A percentile compares a stretch with the other conserved stretches of the same genome.
phyloP scores from a whole-genome alignment of 2,113 vertebrate species.

The Mohoua ochrocephala region DNA sequence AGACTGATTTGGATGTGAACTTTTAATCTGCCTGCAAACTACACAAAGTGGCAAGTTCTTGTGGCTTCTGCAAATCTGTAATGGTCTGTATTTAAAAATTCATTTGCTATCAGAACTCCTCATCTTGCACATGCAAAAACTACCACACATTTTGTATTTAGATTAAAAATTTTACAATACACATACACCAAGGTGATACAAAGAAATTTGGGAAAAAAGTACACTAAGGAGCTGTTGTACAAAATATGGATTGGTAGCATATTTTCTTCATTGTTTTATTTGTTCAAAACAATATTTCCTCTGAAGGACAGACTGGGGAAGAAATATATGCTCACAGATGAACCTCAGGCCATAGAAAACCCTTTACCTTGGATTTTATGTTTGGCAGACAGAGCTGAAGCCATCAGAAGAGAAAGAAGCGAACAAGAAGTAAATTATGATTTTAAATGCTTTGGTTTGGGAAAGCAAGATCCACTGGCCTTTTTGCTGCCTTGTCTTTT shows the following conservation, averaged over 20 bases:
- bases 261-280: background rate
- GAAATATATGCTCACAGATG: background rate
- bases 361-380: background rate
- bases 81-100: background rate
- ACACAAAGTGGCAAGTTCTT: background rate
- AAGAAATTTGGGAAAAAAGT: background rate
- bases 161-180: background rate
- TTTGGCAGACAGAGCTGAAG: background rate
- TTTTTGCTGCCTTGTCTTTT: background rate
- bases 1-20: background rate
- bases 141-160: background rate
- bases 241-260: background rate
- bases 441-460: background rate
- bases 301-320: background rate
- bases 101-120: background rate
- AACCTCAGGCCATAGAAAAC: background rate
- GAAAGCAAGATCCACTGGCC: background rate
- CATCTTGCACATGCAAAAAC: background rate
- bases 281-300: background rate
- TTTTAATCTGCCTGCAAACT: background rate
- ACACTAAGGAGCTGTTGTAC: background rate
- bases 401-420: background rate
- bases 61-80: background rate
- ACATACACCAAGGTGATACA: background rate
- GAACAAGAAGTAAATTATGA: background rate